Base-by-base conservation (phyloP, 1,140 invertebrate species). In the Sarcophaga peregrina region DNA sequence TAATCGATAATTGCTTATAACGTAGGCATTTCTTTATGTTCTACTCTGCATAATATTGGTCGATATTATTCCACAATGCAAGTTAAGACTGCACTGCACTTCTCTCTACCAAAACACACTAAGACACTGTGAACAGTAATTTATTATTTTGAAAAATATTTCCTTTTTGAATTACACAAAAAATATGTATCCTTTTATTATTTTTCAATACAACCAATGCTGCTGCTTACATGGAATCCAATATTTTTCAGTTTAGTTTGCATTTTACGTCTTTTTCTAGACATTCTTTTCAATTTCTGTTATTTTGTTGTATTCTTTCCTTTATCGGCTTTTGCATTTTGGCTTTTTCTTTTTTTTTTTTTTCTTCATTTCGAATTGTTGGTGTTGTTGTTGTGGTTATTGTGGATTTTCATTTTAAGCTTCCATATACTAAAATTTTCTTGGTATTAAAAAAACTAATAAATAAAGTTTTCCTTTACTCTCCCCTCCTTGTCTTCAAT, bases 161-260 rank as follows among this genome's bases (percentile, higher is more conserved):
- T 37, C 25, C 25, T 37, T 37, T 37, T 58, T 58, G 13, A 58
- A 58, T 15, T 13, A 4, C 25, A 37, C n/a, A 7, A 58, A 58
- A 58, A 58, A 0, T 58, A 13, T n/a, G n/a, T 58, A n/a, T 58
- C 4, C 8, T 58, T 37, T 37, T 37, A 37, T 37, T 37, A 37
- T 37, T 37, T 37, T 37, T 37, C 25, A 37, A 37, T 37, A 37
- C 25, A 37, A 37, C 15, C 15, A 58, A 58, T 4, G 0, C 13
- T n/a, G 15, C 54, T 37, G 13, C 15, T n/a, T n/a, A 58, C 54
- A 15, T 58, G n/a, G n/a, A n/a, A 58, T 58, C n/a, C 15, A 58
- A 58, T 58, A 9, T 58, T 58, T 58, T 58, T n/a, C n/a, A 37
- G 54, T 58, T 58, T 58, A 58, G 54, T n/a, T n/a, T 58, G 54